Evolutionary conservation across 2,888 invertebrate species (phyloP), one percentile per base, ranked within the genome.

Genomic region (Micoletzkya japonica): DNA sequence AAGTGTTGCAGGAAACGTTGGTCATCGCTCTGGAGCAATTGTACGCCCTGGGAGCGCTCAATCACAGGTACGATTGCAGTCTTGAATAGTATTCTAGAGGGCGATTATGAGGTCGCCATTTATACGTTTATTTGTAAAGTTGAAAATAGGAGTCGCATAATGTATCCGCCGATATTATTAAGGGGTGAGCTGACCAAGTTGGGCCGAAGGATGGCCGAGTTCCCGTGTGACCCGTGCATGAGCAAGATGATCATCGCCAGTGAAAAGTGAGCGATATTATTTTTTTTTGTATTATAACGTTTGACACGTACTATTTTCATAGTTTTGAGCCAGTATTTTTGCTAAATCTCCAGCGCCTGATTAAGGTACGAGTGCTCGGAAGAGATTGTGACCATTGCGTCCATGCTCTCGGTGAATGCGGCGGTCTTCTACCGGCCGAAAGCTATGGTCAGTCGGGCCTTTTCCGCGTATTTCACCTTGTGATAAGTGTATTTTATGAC

Each of bases 211-310:
- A 99, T 98, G 98, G 98, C 98, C 0, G 98, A 99, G 87, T 96
- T 98, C 87, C 98, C 98, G 0, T 91, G 95, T 17, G 96, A 98
- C 88, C 97, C 98, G 0, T 94, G 95, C 94, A 92, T 99, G 91
- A 94, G 95, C 0, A 97, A 97, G 89, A 96, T 96, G 94, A 89
- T 98, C 70, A 86, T 98, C 66, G 96, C 97, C 0, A 93, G 95
- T 83, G 97, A 97, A 89, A 95, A 93, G 78, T 84, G 36, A 44
- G 74, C 56, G 34, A 37, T 10, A 24, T 34, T 14, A 17, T 49
- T 6, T 24, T 2, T 24, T 2, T 32, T 30, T 50, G 63, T 44
- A 44, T 44, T 44, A n/a, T n/a, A n/a, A n/a, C n/a, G n/a, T n/a
- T n/a, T n/a, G n/a, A n/a, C n/a, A n/a, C n/a, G n/a, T n/a, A n/a